phyloP scores from a whole-genome alignment of 2,797 vertebrate species.

The Phalloptychus januarius region DNA sequence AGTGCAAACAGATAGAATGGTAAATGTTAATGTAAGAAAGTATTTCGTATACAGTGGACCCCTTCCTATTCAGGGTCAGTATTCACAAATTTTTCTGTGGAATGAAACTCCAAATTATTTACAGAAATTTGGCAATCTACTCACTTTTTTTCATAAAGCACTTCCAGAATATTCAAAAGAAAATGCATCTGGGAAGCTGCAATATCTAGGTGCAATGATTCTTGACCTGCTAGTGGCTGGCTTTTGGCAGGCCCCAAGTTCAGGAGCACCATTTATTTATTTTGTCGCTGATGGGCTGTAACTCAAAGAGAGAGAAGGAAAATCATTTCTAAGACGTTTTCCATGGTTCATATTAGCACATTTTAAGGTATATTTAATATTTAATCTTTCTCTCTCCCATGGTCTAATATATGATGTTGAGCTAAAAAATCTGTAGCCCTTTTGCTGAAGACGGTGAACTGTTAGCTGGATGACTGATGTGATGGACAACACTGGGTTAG shows the following conservation, averaged over 20 bases:
- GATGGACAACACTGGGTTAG: slow-evolving; percentile 34
- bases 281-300: not conserved
- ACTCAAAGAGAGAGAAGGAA: not conserved
- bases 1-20: not conserved
- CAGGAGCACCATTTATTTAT: not conserved
- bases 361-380: not conserved
- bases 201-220: not conserved
- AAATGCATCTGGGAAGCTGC: not conserved
- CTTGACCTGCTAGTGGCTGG: not conserved
- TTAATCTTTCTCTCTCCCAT: slow-evolving; percentile 6
- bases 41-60: not conserved
- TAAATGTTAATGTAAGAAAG: slow-evolving; percentile 5
- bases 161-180: not conserved
- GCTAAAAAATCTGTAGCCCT: slow-evolving; percentile 28
- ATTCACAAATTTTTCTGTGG: not conserved
- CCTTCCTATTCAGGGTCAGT: not conserved
- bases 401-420: slow-evolving; percentile 19
- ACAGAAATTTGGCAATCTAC: not conserved
- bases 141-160: not conserved
- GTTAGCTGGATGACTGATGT: slow-evolving; percentile 34
- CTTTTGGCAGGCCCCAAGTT: not conserved
- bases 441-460: slow-evolving; percentile 14
- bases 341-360: not conserved
- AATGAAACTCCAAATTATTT: not conserved
- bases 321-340: not conserved